Base-by-base conservation (phyloP, 2,888 invertebrate species). In the Autographa gamma region DNA sequence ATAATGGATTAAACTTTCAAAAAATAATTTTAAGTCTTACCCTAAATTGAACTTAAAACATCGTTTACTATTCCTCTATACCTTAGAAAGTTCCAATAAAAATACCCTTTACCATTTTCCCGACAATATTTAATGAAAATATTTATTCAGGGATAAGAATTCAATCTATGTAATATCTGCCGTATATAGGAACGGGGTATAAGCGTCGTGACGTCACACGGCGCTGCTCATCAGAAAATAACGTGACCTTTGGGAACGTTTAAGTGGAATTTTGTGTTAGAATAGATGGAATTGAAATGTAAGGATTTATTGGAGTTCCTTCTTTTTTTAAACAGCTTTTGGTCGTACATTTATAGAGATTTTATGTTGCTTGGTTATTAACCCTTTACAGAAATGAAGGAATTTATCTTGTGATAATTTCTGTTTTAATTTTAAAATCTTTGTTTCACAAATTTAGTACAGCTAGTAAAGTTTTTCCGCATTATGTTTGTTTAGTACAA, bases 191-290 rank as follows among this genome's bases (percentile, higher is more conserved):
- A n/a, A 16, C 1, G 62, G 75, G 71, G 66, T 65, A 64, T 60
- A 31, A 63, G 32, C 18, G 19, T 11, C 41, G 76, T 77, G 80
- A 77, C 71, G 77, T 76, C 80, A 80, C 60, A 14, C 43, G 64
- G 43, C 43, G 63, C 60, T 63, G 71, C 80, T 77, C 77, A 77
- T 71, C 34, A 25, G 66, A 63, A 62, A 54, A 65, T 79, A 75
- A 71, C 31, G 60, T 63, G 77, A 76, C 77, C 77, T 80, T 71
- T 71, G 48, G 54, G 59, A 66, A 68, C 71, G 69, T 52, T 38
- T 52, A 54, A 75, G 63, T 80, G 71, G 60, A 63, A 68, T 58
- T 54, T 66, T 58, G 56, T 34, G 52, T 66, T n/a, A 34, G 58
- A 66, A 59, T 48, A 34, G 14, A 48, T 31, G 18, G 48, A 19